Evolutionary conservation across 2,888 invertebrate genomes (phyloP), one percentile per base, ranked within the genome.

Genomic region (Acleris holmiana): DNA sequence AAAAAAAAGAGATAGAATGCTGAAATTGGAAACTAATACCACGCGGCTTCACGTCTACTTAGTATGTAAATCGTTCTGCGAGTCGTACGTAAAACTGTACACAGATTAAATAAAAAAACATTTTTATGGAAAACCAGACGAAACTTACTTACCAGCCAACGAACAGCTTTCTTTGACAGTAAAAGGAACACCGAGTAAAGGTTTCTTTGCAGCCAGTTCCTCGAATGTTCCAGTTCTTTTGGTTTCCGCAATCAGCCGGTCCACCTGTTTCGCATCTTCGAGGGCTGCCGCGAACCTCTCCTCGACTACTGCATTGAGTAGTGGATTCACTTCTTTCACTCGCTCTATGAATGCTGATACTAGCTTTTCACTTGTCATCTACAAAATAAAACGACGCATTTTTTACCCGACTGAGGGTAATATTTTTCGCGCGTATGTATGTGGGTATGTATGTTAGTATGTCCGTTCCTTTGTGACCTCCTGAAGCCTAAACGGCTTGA

Each of bases 101-200:
- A 6, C 25, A 25, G 25, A 21, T 21, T 4, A 21, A 21, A n/a
- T n/a, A n/a, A n/a, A n/a, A n/a, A n/a, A n/a, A n/a, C n/a, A n/a
- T n/a, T n/a, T n/a, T n/a, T n/a, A n/a, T n/a, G n/a, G 4, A 21
- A 21, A 21, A 21, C 2, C 41, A 0, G 1, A 2, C 10, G 6
- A 40, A 17, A n/a, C 23, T 23, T 2, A 72, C 84, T 80, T 18
- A 96, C 97, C 97, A 88, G 94, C 93, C 0, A 97, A 88, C 0
- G 94, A 94, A 74, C 97, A 96, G 72, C 96, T 95, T 82, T 97
- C 97, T 80, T 98, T 98, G 0, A 96, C 94, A 2, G 97, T 96
- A 50, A 97, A 93, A 0, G 98, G 98, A 18, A 98, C 94, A 0
- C 98, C 98, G 1, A 97, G 88, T 59, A 98, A 86, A 0, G 97